phyloP scores from a whole-genome alignment of 2,797 vertebrate species.

The Tauraco hartlaubi region DNA sequence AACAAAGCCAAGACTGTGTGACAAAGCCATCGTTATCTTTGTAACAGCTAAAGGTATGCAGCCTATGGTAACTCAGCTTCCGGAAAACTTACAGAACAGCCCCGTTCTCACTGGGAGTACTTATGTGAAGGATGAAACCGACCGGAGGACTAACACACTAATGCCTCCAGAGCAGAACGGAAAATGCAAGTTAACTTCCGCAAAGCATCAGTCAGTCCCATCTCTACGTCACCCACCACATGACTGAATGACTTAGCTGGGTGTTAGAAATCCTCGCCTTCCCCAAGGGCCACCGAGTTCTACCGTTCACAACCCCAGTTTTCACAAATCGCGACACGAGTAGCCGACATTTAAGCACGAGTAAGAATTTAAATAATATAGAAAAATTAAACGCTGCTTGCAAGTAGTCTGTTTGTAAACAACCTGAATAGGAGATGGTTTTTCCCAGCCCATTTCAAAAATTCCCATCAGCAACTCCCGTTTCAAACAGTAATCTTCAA shows the following conservation, averaged over 20 bases:
- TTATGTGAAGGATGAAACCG: not conserved
- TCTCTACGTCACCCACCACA: not conserved
- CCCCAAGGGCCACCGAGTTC: not conserved
- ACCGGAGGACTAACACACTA: not conserved
- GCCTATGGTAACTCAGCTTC: not conserved
- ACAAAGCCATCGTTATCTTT: not conserved
- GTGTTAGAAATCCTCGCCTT: not conserved
- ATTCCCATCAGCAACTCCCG: conserved; percentile 99
- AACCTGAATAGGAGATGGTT: conserved; percentile 99
- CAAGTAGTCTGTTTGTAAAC: not conserved
- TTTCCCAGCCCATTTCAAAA: conserved; percentile 99
- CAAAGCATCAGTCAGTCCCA: not conserved
- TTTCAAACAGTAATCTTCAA: conserved; percentile 99
- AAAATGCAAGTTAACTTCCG: not conserved
- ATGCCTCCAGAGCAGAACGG: not conserved
- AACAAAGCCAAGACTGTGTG: not conserved
- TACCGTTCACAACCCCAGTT: not conserved
- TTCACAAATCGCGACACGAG: not conserved
- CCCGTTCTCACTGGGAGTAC: not conserved
- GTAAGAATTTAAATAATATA: not conserved
- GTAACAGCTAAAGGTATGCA: not conserved
- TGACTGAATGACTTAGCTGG: not conserved
- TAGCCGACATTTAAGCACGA: rapidly evolving
- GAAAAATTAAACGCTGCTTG: not conserved
- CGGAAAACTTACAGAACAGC: not conserved